phyloP scores from a whole-genome alignment of 2,888 invertebrate species.

The Xylocampa areola region DNA sequence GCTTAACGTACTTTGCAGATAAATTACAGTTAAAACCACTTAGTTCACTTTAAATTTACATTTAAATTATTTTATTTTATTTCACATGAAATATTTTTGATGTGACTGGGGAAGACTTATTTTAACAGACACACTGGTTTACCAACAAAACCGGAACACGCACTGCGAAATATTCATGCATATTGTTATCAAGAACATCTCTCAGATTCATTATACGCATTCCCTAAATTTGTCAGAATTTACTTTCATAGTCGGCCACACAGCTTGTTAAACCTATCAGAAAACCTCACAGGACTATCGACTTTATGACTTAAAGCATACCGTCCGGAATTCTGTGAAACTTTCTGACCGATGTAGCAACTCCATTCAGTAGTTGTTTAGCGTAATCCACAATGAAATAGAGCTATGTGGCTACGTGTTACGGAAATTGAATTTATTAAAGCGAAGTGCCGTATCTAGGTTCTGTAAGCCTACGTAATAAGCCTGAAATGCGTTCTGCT shows the following conservation, averaged over 20 bases:
- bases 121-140: conserved; percentile 13
- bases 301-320: conserved; percentile 11
- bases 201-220: conserved; percentile 56
- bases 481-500: conserved; percentile 43
- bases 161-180: conserved; percentile 48
- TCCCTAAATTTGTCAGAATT: conserved; percentile 58
- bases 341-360: conserved; percentile 42
- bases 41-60: conserved; percentile 14
- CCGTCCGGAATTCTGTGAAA: conserved; percentile 23
- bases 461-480: conserved; percentile 43
- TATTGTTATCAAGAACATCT: conserved; percentile 54
- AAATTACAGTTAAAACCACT: conserved; percentile 3
- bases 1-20: not conserved
- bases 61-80: conserved; percentile 37
- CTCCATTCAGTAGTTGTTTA: conserved; percentile 57
- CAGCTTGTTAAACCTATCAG: conserved; percentile 34
- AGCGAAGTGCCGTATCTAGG: conserved; percentile 50
- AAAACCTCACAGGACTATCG: conserved; percentile 15
- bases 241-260: conserved; percentile 55
- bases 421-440: conserved; percentile 71
- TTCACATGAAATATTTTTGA: conserved; percentile 4
- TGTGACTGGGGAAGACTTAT: conserved; percentile 11
- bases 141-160: conserved; percentile 14
- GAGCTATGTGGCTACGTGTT: conserved; percentile 59
- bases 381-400: conserved; percentile 66